Evolutionary conservation across 2,888 invertebrate species (phyloP), one percentile per base, ranked within the genome.

Genomic region (Drosophila rellima): DNA sequence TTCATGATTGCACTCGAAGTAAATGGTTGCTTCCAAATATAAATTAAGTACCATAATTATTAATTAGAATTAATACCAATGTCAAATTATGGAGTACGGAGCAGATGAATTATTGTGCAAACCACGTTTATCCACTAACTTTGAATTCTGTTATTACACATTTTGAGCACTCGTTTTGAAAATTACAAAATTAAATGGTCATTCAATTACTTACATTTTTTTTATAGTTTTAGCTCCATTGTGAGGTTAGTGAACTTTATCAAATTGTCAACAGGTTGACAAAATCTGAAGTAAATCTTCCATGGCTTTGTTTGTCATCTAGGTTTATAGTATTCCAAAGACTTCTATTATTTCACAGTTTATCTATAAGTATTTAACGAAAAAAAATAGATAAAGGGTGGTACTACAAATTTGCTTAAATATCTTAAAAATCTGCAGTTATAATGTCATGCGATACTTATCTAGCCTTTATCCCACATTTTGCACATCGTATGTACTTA

Each of bases 381-480:
- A 20, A 31, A 20, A 31, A 5, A 20, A 59, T 15, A 39, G 18
- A 39, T 20, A 20, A 6, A 17, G 18, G 17, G 18, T 29, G 39
- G 11, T 17, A 11, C 26, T 17, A 40, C 40, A 55, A 45, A 51
- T 17, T 13, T 50, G 17, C 26, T 52, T n/a, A 18, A 17, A 18
- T 31, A 17, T 29, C 47, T 29, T 17, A 2, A 31, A 29, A 39
- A 35, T 55, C 37, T 39, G 45, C 56, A 64, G 61, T 54, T 65
- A 42, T 11, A 20, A 31, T 33, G 78, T 70, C 68, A 48, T 29
- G 54, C 31, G 26, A 55, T 40, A 35, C 72, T 74, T 72, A 70
- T 78, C 80, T 67, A 68, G 54, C 65, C 67, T 6, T 47, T 44
- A 68, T 69, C 39, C 17, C 66, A 54, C 18, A 26, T 18, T 42